These are phyloP conservation scores for Toxostoma redivivum DNA, from an alignment of 2,113 vertebrate genomes.

Conservation along the genomic window DNA sequence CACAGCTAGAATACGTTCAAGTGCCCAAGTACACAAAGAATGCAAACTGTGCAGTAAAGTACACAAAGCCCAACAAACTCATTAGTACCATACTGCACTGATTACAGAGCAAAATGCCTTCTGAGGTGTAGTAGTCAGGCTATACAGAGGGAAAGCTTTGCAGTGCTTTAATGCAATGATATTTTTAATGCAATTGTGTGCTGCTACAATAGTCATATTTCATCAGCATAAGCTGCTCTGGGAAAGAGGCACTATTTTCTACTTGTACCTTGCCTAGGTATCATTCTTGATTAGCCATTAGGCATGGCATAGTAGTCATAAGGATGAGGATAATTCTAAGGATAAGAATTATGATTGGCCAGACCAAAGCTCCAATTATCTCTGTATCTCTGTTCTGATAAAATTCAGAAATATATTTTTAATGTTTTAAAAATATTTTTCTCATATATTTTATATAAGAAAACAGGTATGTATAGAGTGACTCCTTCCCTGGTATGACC, in stretches of 20 bases:
- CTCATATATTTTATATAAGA: not conserved
- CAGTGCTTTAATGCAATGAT: not conserved
- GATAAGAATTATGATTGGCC: not conserved
- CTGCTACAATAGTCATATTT: not conserved
- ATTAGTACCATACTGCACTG: slow-evolving; percentile 39
- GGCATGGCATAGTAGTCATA: not conserved
- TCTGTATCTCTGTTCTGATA: not conserved
- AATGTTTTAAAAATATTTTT: not conserved
- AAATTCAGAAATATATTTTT: not conserved
- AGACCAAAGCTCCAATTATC: not conserved
- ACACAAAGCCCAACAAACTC: slow-evolving; percentile 57
- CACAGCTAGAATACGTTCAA: slow-evolving; percentile 22
- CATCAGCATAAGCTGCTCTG: not conserved
- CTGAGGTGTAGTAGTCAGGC: not conserved
- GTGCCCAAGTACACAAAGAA: slow-evolving; percentile 18
- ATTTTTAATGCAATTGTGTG: not conserved
- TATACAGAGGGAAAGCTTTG: not conserved
- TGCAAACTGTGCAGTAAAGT: slow-evolving; percentile 37
- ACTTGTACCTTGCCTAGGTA: not conserved
- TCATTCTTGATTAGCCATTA: not conserved
- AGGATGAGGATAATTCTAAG: not conserved
- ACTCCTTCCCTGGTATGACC: not conserved
- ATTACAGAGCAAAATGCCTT: slow-evolving; percentile 40
- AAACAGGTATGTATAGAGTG: not conserved
- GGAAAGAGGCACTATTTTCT: not conserved